A percentile compares a stretch with the other conserved stretches of the same genome.
Conservation (phyloP, 2,113 vertebrate genomes). For the Micromys minutus region DNA sequence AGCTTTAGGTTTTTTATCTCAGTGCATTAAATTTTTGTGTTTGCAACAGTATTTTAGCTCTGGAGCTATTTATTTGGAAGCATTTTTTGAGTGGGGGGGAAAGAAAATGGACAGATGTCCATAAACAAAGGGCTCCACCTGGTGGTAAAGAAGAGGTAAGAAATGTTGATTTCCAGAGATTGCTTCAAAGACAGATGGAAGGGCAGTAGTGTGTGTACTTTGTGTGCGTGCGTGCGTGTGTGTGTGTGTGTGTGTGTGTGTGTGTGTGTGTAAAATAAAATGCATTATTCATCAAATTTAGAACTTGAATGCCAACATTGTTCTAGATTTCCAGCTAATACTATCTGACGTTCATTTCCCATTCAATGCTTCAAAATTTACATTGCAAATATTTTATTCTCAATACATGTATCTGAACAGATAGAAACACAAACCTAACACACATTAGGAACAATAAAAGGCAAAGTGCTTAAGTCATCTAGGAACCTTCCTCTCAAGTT, state of each 20-base stretch:
- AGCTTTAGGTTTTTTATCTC: conserved; percentile 77
- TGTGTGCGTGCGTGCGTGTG: not conserved
- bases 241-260: not conserved
- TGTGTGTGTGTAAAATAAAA: conserved; percentile 69
- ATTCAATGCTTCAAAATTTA: conserved; percentile 71
- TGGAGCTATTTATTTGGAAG: conserved; percentile 68
- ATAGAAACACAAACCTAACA: conserved; percentile 67
- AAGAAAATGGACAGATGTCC: conserved; percentile 81
- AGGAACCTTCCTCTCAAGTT: conserved; percentile 55
- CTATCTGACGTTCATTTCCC: conserved; percentile 77
- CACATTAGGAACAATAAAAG: conserved; percentile 73
- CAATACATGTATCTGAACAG: conserved; percentile 64
- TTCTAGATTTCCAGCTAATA: conserved; percentile 58
- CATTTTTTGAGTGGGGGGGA: not conserved
- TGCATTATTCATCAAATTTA: conserved; percentile 64
- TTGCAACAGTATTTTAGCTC: conserved; percentile 74
- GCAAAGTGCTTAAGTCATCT: conserved; percentile 37
- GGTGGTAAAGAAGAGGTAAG: conserved; percentile 74
- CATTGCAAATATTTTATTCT: conserved; percentile 82
- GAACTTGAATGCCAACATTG: conserved; percentile 66
- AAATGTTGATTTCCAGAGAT: conserved; percentile 6
- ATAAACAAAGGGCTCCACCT: conserved; percentile 85
- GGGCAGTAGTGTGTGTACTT: not conserved
- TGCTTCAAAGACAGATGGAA: conserved; percentile 26
- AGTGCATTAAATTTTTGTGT: conserved; percentile 80